These are phyloP conservation scores for Arge pagana DNA, from an alignment of 2,888 invertebrate genomes.

Conservation along the genomic window DNA sequence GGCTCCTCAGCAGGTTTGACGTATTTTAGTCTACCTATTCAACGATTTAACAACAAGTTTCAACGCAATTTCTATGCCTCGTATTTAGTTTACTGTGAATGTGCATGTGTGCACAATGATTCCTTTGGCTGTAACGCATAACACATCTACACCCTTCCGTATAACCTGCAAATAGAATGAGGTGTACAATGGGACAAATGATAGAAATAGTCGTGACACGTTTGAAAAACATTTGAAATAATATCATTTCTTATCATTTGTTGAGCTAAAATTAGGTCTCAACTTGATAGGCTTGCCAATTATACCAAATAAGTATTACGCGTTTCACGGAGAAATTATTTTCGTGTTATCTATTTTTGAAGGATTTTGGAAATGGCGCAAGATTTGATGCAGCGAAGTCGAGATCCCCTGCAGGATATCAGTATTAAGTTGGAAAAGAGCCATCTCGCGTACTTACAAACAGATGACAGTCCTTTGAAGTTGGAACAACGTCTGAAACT, in stretches of 20 bases:
- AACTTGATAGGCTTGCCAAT: too few relatives aligned
- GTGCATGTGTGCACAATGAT: neutral
- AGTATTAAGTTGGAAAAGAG: slow-evolving; percentile 76
- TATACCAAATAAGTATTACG: too few relatives aligned
- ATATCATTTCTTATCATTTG: too few relatives aligned
- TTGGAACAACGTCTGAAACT: slow-evolving; percentile 75
- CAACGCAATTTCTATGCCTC: neutral
- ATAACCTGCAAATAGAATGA: too few relatives aligned
- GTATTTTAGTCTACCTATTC: neutral
- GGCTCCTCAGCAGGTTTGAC: slow-evolving; percentile 41
- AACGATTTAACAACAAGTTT: too few relatives aligned
- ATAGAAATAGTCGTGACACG: too few relatives aligned
- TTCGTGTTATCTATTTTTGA: neutral
- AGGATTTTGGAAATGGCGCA: slow-evolving; percentile 42
- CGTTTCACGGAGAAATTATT: too few relatives aligned
- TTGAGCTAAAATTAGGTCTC: too few relatives aligned
- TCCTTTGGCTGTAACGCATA: too few relatives aligned
- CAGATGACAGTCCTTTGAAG: slow-evolving; percentile 80
- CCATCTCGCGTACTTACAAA: slow-evolving; percentile 79
- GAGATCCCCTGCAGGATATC: slow-evolving; percentile 68
- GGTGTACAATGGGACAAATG: too few relatives aligned
- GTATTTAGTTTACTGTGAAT: neutral
- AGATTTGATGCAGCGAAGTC: slow-evolving; percentile 41
- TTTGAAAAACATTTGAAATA: too few relatives aligned
- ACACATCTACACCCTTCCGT: too few relatives aligned